Conservation (phyloP, 1,140 invertebrate genomes). For the Drosophila erecta region DNA sequence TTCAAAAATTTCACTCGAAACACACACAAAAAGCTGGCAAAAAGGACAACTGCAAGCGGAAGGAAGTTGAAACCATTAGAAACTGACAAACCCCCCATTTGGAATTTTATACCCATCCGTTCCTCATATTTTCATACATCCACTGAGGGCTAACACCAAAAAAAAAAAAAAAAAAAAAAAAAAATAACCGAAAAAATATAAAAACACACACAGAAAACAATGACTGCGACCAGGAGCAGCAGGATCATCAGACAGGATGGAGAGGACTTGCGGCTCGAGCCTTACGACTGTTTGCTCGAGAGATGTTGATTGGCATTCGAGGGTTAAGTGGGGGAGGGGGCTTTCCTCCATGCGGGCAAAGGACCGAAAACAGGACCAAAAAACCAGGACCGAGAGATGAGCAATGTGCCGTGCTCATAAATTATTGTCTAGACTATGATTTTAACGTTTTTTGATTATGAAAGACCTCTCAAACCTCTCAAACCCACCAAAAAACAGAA, state of each 20-base stretch:
- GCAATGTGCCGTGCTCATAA: constrained; percentile 74
- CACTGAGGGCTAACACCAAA: background rate
- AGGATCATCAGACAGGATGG: constrained; percentile 39
- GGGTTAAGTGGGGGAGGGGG: constrained; percentile 32
- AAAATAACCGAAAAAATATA: constrained; percentile 19
- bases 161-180: constrained; percentile 12
- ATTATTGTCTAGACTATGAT: constrained; percentile 85
- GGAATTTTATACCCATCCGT: constrained; percentile 14
- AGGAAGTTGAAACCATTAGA: constrained; percentile 82
- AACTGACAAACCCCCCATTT: constrained; percentile 58
- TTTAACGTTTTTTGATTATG: constrained; percentile 85
- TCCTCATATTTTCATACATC: constrained; percentile 69
- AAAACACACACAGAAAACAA: constrained; percentile 45
- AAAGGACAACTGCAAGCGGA: constrained; percentile 69
- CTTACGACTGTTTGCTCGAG: constrained; percentile 80
- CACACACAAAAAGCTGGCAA: constrained; percentile 12
- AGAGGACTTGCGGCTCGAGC: constrained; percentile 47
- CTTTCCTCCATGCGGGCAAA: constrained; percentile 48
- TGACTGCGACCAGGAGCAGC: constrained; percentile 38
- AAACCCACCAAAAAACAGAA: constrained; percentile 5
- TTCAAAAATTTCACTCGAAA: constrained; percentile 23
- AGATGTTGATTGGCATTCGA: constrained; percentile 79
- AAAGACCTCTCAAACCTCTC: constrained; percentile 37
- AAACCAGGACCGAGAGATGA: constrained; percentile 30
- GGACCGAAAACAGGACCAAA: constrained; percentile 24